Evolutionary conservation across 92 coral and sea anemone genomes (phyloP), one percentile per base, ranked within the genome.

Genomic region (Paragorgia papillata): DNA sequence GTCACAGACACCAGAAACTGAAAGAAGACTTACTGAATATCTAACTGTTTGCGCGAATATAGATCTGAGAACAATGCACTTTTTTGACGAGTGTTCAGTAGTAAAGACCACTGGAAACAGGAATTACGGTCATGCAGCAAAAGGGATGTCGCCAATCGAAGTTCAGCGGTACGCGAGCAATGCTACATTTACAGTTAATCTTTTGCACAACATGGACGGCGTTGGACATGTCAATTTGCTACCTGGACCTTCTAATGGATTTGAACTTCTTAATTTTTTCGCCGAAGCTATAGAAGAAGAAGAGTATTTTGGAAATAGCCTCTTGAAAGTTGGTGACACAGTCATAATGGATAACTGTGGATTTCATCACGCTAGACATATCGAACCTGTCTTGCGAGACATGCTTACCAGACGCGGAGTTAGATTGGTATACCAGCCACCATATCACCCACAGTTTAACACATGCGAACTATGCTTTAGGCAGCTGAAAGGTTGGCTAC

Each of bases 341-440:
- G 39, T 85, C 18, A 61, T 85, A 15, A 74, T 81, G 79, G 89
- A 85, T 53, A 85, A 85, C 35, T 85, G 85, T 14, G 83, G 89
- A 2, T 80, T 85, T 56, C 85, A 85, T 21, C 89, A 85, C 44
- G 89, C 86, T 7, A 75, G 71, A 40, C 74, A 55, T 33, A 79
- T 80, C 33, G 86, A 85, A 74, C 89, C 85, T 19, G 63, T 80
- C 6, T 51, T 74, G 5, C 65, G 80, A 65, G 37, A 80, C 40
- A 85, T 79, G 85, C 70, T 85, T 6, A 63, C 60, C 18, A 39
- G 25, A 56, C 53, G 69, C 25, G 80, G 88, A 27, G 20, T 74
- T 37, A 31, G 24, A 40, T 59, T 85, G 26, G 26, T 71, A 48
- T 79, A 24, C 65, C 88, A 85, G 75, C 88, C 88, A 18, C 88